Evolutionary conservation across 2,888 invertebrate genomes (phyloP), one percentile per base, ranked within the genome.

Genomic region (Chrysomela aeneicollis): DNA sequence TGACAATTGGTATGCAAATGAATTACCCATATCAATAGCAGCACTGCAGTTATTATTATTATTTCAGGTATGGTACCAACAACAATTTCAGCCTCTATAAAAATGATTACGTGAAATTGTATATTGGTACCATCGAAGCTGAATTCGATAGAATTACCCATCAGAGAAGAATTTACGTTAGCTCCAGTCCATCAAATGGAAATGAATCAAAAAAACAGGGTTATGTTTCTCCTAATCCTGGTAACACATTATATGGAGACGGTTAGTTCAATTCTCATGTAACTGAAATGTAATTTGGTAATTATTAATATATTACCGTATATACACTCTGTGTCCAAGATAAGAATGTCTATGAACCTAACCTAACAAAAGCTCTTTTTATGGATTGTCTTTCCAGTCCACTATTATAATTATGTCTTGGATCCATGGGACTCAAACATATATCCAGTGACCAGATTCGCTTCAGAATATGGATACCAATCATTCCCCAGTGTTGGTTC

Each of bases 401-500:
- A 98, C 79, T 94, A 90, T 79, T 98, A 99, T 82, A 92, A 94
- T 75, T 96, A 97, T 77, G 59, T 89, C 0, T 83, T 84, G 21
- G 91, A 98, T 76, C 88, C 90, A 60, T 98, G 96, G 95, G 85
- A 92, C 75, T 86, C 89, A 54, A 87, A 86, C 63, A 89, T 87
- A 5, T 97, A 91, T 79, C 93, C 93, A 0, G 86, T 87, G 12
- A 89, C 96, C 0, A 86, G 98, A 74, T 98, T 98, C 82, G 90
- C 92, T 2, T 97, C 98, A 0, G 99, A 99, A 82, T 99, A 95
- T 79, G 99, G 99, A 0, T 92, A 93, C 71, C 98, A 98, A 82
- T 93, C 97, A 0, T 84, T 94, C 70, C 97, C 98, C 0, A 90
- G 92, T 1, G 79, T 90, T 17, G 84, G 85, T 42, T 89, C 94